Percentiles rank a stretch among this genome's conserved stretches.
Conservation (phyloP, 1,140 invertebrate genomes). For the Metaphire vulgaris region DNA sequence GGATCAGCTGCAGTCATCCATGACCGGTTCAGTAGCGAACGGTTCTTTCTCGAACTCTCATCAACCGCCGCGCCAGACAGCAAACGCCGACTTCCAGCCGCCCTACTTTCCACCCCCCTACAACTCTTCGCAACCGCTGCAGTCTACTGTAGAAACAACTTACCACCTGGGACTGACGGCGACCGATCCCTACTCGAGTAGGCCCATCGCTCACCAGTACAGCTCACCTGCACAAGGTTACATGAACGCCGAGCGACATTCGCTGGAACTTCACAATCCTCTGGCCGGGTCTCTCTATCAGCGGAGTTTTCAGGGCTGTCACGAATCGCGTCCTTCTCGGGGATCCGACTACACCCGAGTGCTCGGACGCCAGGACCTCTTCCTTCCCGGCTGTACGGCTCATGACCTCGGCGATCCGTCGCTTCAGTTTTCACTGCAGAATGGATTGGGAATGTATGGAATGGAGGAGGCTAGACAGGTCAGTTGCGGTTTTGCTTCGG, state of each 20-base stretch:
- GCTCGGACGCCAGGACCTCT: constrained; percentile 11
- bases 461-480: constrained; percentile 1
- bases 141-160: constrained; percentile 4
- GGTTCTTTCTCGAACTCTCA: background rate
- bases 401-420: constrained; percentile 13
- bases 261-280: background rate
- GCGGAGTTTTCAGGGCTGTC: background rate
- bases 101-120: constrained; percentile 22
- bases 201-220: constrained; percentile 13
- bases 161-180: background rate
- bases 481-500: too few species aligned
- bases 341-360: background rate
- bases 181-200: background rate
- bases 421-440: constrained; percentile 16
- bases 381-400: background rate
- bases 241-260: background rate
- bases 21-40: background rate
- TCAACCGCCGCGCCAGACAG: constrained; percentile 10
- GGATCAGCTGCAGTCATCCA: background rate
- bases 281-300: background rate
- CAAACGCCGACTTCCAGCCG: constrained; percentile 17
- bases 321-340: background rate
- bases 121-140: constrained; percentile 8
- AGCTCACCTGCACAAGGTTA: constrained; percentile 3
- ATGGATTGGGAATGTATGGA: background rate